Evolutionary conservation across 2,888 invertebrate genomes (phyloP), one percentile per base, ranked within the genome.

Genomic region (Drosophila monieri): DNA sequence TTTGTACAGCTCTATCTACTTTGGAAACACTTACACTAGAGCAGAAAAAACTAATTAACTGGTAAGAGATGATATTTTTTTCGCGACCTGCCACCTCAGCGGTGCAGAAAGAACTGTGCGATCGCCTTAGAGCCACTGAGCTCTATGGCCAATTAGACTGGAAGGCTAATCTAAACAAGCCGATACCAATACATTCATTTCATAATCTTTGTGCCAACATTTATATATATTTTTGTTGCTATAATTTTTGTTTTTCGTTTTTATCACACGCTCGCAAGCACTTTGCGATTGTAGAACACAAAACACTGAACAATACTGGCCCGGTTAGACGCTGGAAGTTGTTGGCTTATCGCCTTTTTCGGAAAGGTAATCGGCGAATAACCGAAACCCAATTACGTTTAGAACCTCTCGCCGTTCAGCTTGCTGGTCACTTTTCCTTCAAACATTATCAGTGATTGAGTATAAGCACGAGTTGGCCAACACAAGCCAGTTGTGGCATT

Each of bases 391-490:
- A 53, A 61, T 71, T 69, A 61, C 72, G 35, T 27, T 9, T 9
- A 27, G 27, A 27, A 35, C 46, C 67, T 55, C 77, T 56, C 73
- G 9, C 56, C 21, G 66, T 43, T 44, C 59, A 73, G 49, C 18
- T 15, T 6, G n/a, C 37, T 70, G 6, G 27, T 27, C 27, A 27
- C 37, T 8, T 18, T 71, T 44, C 60, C 47, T 48, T 52, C 48
- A 35, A 35, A 57, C 49, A 70, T 65, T 85, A 85, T 88, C 83
- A 68, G 76, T 81, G 81, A 87, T 81, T 81, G 79, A 81, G 78
- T 70, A 73, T 71, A 70, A 76, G 88, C 88, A 78, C 83, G 83
- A 66, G 83, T 76, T 87, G 43, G 56, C 61, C 77, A 66, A 58
- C 58, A 67, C 30, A 46, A 41, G 43, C 41, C 9, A 30, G 41